Conservation (phyloP, 2,797 vertebrate genomes). For the Myotis planiceps region DNA sequence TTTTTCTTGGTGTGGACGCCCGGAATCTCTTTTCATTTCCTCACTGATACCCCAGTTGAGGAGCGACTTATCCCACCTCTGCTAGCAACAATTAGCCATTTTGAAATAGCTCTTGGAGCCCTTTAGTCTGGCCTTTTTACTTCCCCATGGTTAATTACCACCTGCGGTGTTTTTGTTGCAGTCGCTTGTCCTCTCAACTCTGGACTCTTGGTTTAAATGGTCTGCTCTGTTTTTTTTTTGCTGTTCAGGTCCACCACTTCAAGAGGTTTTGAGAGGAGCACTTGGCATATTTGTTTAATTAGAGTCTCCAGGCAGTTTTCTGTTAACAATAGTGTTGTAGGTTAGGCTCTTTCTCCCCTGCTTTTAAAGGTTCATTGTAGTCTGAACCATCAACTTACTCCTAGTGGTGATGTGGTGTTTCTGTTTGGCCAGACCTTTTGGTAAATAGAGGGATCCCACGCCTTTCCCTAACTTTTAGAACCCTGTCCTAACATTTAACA, state of each 20-base stretch:
- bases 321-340: neutral
- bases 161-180: neutral
- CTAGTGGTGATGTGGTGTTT: neutral
- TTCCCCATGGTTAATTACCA: constrained; percentile 53
- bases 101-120: constrained; percentile 67
- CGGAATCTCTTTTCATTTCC: neutral
- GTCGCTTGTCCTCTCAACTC: constrained; percentile 29
- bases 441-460: neutral
- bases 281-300: constrained; percentile 49
- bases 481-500: neutral
- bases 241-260: neutral
- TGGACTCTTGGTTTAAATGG: constrained; percentile 42
- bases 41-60: neutral
- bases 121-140: constrained; percentile 53
- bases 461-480: neutral
- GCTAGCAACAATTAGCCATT: constrained; percentile 21
- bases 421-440: neutral
- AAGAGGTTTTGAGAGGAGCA: constrained; percentile 37
- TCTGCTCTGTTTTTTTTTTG: constrained; percentile 42
- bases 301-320: constrained; percentile 14
- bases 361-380: constrained; percentile 15
- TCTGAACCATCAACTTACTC: neutral
- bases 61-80: neutral
- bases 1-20: neutral
- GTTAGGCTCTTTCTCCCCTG: neutral